These are phyloP conservation scores for Coregonus ussuriensis DNA, from an alignment of 2,797 vertebrate species.

Conservation along the genomic window DNA sequence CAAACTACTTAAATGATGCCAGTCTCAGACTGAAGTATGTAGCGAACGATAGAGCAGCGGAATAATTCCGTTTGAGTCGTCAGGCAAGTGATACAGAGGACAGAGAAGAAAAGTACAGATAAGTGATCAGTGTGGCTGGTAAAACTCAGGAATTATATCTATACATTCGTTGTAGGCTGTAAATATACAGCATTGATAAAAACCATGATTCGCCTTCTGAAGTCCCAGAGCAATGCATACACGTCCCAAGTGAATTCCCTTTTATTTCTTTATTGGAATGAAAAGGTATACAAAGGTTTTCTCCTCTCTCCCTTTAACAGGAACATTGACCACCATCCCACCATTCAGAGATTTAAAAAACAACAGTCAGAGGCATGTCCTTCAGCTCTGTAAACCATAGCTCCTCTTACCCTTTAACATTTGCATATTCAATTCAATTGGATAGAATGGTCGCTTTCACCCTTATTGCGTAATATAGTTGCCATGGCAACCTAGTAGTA, in stretches of 20 bases:
- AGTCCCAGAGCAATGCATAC: neutral
- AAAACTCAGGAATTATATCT: neutral
- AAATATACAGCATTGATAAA: neutral
- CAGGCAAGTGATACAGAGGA: neutral
- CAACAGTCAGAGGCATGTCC: neutral
- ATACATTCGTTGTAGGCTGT: neutral
- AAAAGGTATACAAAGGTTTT: constrained; percentile 29
- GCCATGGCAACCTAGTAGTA: too few species aligned
- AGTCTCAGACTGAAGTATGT: too few species aligned
- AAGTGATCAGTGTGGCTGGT: neutral
- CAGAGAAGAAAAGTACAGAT: neutral
- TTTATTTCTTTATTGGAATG: constrained; percentile 43
- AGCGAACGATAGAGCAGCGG: too few species aligned
- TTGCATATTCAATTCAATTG: constrained; percentile 7
- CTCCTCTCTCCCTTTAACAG: constrained; percentile 19
- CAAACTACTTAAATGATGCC: too few species aligned
- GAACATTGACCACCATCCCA: too few species aligned
- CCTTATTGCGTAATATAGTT: neutral
- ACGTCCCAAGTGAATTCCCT: neutral
- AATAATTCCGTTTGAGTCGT: too few species aligned
- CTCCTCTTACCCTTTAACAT: neutral
- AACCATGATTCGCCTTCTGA: neutral
- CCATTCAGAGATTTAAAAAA: neutral
- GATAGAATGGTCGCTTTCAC: constrained; percentile 13
- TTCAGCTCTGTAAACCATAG: neutral